phyloP scores from a whole-genome alignment of 2,888 invertebrate genomes.

The Marronus borbonicus region DNA sequence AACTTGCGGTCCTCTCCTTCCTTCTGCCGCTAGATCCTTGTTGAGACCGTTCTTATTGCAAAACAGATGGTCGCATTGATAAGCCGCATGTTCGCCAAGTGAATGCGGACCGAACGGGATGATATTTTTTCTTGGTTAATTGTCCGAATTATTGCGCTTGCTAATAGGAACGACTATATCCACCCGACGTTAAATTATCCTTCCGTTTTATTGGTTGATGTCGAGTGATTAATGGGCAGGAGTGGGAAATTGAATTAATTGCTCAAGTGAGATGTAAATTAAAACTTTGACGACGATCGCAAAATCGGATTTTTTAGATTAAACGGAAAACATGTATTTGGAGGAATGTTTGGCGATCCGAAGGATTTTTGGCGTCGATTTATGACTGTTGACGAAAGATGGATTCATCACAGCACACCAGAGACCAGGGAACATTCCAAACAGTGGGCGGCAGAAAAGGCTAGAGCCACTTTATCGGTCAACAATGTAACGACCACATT shows the following conservation, averaged over 20 bases:
- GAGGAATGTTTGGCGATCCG: too few species aligned
- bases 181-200: slow-evolving; percentile 18
- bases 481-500: too few species aligned
- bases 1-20: slow-evolving; percentile 60
- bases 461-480: too few species aligned
- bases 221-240: neutral
- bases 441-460: too few species aligned
- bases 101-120: slow-evolving; percentile 12
- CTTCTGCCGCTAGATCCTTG: neutral
- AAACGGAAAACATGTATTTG: too few species aligned
- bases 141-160: slow-evolving; percentile 41
- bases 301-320: too few species aligned
- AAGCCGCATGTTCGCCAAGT: slow-evolving; percentile 14
- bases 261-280: slow-evolving; percentile 1
- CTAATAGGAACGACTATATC: slow-evolving; percentile 11
- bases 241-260: slow-evolving; percentile 2
- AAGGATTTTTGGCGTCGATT: too few species aligned
- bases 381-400: too few species aligned
- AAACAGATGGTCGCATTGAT: slow-evolving; percentile 51
- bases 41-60: slow-evolving; percentile 52
- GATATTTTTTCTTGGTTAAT: slow-evolving; percentile 39
- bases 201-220: neutral
- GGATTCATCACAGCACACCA: too few species aligned
- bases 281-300: neutral
- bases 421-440: too few species aligned